Evolutionary conservation across 2,797 vertebrate genomes (phyloP).

Genomic region (Alca torda): DNA sequence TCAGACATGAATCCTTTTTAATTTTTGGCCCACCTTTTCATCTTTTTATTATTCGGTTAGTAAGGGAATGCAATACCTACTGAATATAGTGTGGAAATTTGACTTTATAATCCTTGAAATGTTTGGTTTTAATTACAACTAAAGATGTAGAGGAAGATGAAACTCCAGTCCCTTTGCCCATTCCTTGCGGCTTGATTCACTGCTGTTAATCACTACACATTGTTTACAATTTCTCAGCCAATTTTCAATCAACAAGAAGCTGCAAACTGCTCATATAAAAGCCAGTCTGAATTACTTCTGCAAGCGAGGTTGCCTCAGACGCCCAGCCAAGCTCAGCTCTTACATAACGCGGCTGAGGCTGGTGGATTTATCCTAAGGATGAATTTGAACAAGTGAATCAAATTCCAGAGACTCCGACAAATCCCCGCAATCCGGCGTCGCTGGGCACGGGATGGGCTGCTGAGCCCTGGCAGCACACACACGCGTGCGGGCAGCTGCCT

Average conservation of each 20-base stretch:
- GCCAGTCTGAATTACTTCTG: constrained; percentile 22
- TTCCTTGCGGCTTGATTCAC: not conserved
- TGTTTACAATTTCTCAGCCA: constrained; percentile 51
- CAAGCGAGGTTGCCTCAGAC: constrained; percentile 9
- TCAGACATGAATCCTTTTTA: not conserved
- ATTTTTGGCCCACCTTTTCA: not conserved
- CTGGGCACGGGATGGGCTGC: not conserved
- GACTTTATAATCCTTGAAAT: not conserved
- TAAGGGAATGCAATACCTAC: not conserved
- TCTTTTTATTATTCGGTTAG: not conserved
- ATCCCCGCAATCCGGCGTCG: fast-evolving
- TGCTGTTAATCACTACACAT: constrained; percentile 1
- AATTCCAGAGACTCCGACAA: not conserved
- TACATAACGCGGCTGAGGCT: not conserved
- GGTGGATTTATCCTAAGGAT: not conserved
- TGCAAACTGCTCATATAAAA: constrained; percentile 40
- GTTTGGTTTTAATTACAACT: not conserved
- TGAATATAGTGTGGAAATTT: not conserved
- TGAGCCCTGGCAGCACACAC: not conserved
- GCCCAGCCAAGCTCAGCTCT: constrained; percentile 5
- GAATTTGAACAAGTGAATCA: constrained; percentile 10
- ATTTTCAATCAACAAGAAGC: constrained; percentile 43
- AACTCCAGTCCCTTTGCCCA: not conserved
- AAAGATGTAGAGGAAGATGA: not conserved
- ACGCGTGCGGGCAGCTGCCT: fast-evolving